Evolutionary conservation across 2,888 invertebrate genomes (phyloP).

Genomic region (Eristalinus sepulchralis): DNA sequence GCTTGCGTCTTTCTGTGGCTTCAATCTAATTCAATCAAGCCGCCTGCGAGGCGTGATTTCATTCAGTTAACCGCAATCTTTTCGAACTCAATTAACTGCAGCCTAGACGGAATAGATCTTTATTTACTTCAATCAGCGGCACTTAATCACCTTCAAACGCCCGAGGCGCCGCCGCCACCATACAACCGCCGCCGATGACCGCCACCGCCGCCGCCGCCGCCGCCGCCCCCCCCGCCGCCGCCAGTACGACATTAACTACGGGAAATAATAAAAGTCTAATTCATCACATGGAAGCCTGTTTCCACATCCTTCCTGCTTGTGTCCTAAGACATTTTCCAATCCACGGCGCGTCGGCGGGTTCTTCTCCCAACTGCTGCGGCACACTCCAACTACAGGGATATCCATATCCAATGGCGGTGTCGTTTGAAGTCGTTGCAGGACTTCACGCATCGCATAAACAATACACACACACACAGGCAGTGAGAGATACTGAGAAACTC

Average conservation of each 20-base stretch:
- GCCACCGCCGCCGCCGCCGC: neutral
- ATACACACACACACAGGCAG: neutral
- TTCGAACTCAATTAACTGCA: neutral
- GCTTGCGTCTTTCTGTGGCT: neutral
- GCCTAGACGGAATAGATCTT: neutral
- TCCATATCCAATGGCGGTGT: neutral
- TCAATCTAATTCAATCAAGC: neutral
- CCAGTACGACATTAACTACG: too few relatives aligned
- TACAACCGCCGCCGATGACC: neutral
- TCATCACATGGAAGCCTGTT: neutral
- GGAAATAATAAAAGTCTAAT: neutral
- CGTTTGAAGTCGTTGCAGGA: neutral
- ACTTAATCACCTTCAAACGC: constrained; percentile 3
- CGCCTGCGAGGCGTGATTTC: neutral
- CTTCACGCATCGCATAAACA: neutral
- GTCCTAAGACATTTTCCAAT: neutral
- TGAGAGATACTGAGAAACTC: neutral
- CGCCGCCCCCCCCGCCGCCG: neutral
- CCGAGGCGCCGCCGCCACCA: neutral
- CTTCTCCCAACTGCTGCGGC: neutral
- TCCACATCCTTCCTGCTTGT: neutral
- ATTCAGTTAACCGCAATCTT: neutral
- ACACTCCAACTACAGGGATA: neutral
- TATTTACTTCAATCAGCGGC: constrained; percentile 1
- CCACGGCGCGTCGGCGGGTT: neutral